Conservation (phyloP, 2,113 vertebrate genomes). For the Chloropsis hardwickii region DNA sequence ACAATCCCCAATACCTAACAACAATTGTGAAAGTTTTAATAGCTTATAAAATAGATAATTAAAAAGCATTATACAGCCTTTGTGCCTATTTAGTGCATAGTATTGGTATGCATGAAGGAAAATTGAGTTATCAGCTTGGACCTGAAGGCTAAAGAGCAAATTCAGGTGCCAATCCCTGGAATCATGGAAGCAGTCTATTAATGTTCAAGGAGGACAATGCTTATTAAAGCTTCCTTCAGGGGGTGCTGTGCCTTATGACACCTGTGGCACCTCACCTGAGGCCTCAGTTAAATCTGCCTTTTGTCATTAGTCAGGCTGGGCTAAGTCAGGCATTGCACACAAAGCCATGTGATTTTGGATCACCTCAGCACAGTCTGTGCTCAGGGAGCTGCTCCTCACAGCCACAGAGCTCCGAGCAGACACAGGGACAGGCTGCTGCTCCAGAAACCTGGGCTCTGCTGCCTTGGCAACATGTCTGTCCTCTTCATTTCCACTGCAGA, state of each 20-base stretch:
- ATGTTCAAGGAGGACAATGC: background rate
- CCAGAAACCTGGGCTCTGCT: rapidly evolving
- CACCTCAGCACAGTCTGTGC: background rate
- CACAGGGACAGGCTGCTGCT: background rate
- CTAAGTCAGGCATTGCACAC: background rate
- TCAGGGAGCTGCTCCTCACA: background rate
- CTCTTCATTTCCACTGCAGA: background rate
- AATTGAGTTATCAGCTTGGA: background rate
- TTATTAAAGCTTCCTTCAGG: background rate
- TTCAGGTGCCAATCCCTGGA: background rate
- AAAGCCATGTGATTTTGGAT: background rate
- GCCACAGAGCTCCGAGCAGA: background rate
- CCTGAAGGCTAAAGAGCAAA: background rate
- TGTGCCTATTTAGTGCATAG: background rate
- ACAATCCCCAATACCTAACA: background rate
- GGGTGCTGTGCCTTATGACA: background rate
- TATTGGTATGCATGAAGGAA: background rate
- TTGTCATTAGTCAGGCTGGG: background rate
- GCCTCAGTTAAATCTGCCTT: background rate
- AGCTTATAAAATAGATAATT: background rate
- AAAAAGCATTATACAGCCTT: background rate
- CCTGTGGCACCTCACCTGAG: background rate
- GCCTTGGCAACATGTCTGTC: background rate
- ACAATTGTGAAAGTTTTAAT: background rate
- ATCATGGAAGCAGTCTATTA: background rate